phyloP scores from a whole-genome alignment of 1,140 invertebrate genomes.

The Helicoverpa zea region DNA sequence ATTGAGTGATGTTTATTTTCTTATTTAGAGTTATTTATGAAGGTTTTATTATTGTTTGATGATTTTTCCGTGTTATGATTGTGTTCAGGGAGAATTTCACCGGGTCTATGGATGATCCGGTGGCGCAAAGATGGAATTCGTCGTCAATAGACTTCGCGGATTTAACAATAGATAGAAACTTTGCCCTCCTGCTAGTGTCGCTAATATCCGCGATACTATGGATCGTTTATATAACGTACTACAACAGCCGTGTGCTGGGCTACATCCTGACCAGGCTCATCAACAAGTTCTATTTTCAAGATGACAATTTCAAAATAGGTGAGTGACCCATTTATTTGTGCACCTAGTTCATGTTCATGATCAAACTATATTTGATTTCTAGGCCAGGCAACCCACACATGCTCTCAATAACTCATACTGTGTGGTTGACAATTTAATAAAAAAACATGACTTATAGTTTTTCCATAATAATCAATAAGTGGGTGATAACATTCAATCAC shows the following conservation, averaged over 20 bases:
- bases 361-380: constrained; percentile 28
- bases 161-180: constrained; percentile 94
- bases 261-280: constrained; percentile 96
- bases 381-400: neutral
- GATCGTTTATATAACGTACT: constrained; percentile 98
- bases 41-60: constrained; percentile 65
- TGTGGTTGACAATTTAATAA: neutral
- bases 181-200: constrained; percentile 92
- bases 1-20: constrained; percentile 58
- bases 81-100: constrained; percentile 79
- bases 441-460: too few species aligned
- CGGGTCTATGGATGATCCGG: constrained; percentile 76
- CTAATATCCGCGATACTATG: constrained; percentile 93
- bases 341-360: constrained; percentile 27
- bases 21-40: constrained; percentile 49
- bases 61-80: constrained; percentile 51
- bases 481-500: too few species aligned
- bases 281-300: constrained; percentile 94
- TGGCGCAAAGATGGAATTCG: constrained; percentile 87
- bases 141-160: constrained; percentile 89
- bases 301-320: constrained; percentile 97
- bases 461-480: too few species aligned
- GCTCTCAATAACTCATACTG: neutral
- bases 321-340: constrained; percentile 72
- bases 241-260: constrained; percentile 97